A percentile compares a stretch with the other conserved stretches of the same genome.
These are phyloP conservation scores for Anhinga rufa DNA, from an alignment of 2,113 vertebrate genomes.

Conservation along the genomic window DNA sequence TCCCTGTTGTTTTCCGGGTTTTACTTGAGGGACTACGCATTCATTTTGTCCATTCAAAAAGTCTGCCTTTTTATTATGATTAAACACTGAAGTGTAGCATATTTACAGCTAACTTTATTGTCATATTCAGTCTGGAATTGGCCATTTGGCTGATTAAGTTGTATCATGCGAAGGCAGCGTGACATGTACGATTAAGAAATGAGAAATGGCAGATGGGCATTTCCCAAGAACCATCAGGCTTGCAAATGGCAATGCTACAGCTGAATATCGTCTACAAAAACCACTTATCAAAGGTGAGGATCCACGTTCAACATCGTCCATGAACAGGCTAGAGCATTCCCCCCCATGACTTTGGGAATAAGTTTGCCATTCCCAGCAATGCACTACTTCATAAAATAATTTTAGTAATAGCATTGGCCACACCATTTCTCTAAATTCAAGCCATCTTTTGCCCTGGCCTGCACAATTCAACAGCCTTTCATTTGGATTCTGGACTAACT, in stretches of 20 bases:
- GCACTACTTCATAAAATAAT: not conserved
- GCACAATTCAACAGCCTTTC: not conserved
- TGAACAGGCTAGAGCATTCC: not conserved
- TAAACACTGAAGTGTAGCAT: not conserved
- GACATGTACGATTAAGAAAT: not conserved
- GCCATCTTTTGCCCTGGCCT: not conserved
- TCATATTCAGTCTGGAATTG: not conserved
- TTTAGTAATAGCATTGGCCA: not conserved
- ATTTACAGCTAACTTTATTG: constrained; percentile 18
- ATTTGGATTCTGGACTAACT: not conserved
- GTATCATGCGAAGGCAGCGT: not conserved
- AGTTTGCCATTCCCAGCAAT: not conserved
- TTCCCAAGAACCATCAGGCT: not conserved
- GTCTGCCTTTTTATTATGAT: not conserved
- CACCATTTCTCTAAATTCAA: not conserved
- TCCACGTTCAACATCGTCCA: not conserved
- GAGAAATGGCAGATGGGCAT: constrained; percentile 12
- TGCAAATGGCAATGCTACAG: not conserved
- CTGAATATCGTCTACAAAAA: not conserved
- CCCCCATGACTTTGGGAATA: not conserved
- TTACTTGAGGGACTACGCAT: not conserved
- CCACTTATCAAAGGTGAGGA: not conserved
- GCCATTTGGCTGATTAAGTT: constrained; percentile 24
- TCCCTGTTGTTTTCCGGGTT: not conserved
- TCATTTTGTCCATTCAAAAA: not conserved